These are phyloP conservation scores for Oscheius onirici DNA, from an alignment of 2,888 invertebrate species.

Conservation along the genomic window DNA sequence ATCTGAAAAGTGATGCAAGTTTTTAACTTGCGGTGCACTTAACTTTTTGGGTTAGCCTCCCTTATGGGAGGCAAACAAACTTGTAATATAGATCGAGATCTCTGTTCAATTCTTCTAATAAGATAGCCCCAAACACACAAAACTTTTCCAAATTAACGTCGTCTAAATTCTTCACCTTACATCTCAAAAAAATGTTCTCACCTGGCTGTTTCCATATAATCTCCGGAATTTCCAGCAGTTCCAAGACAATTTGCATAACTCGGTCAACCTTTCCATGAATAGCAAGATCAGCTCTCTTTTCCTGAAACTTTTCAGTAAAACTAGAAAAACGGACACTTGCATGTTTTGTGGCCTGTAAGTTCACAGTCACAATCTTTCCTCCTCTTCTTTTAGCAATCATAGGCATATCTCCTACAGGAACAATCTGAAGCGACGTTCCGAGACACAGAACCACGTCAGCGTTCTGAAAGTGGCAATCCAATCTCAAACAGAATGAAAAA, in stretches of 20 bases:
- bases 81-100: too few species aligned
- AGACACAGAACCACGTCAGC: conserved; percentile 92
- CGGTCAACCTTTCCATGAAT: conserved; percentile 64
- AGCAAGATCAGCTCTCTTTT: conserved; percentile 59
- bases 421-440: conserved; percentile 95
- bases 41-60: too few species aligned
- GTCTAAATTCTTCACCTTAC: too few species aligned
- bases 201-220: neutral
- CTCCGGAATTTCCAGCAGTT: conserved; percentile 32
- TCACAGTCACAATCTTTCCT: conserved; percentile 75
- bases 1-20: too few species aligned
- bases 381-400: conserved; percentile 5
- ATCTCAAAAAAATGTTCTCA: too few species aligned
- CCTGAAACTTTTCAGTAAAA: conserved; percentile 42
- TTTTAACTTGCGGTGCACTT: too few species aligned
- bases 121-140: too few species aligned
- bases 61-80: too few species aligned
- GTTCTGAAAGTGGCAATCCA: conserved; percentile 39
- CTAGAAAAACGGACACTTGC: conserved; percentile 76
- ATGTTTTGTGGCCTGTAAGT: conserved; percentile 96
- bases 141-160: too few species aligned
- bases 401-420: conserved; percentile 29
- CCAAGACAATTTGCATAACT: conserved; percentile 49
- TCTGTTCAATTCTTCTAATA: too few species aligned
- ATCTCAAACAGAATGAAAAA: neutral